Evolutionary conservation across 2,888 invertebrate genomes (phyloP), one percentile per base, ranked within the genome.

Genomic region (Panorpa germanica): DNA sequence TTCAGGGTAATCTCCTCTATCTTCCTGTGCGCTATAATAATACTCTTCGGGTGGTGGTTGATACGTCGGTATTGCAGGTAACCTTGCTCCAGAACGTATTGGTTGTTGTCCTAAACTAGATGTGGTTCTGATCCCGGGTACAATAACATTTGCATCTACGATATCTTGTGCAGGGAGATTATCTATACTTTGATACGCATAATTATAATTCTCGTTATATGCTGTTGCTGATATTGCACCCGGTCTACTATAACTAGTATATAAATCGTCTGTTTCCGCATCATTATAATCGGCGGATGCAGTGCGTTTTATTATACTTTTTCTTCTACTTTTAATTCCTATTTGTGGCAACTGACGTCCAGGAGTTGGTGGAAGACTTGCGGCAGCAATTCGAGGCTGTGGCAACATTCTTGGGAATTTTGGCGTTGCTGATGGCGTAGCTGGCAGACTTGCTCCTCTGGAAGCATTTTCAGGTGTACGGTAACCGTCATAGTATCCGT

Each of bases 171-270:
- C 13, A 41, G 43, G 37, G 40, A 39, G 50, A 50, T 68, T 71
- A 50, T 71, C 72, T 43, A 63, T 65, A 52, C 70, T 71, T 43
- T 64, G 63, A 56, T 73, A 73, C 50, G 70, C 70, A 50, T 70
- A 68, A 50, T 70, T 73, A 47, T 71, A 71, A 51, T 73, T 67
- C 47, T 73, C 70, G 49, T 70, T 70, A 50, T 70, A 72, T 28
- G 47, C 45, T n/a, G 46, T 36, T 13, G 45, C 44, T 20, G 47
- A 33, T 40, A 50, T 45, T 48, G 28, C 46, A n/a, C n/a, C 43
- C n/a, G 48, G 45, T 28, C 46, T 39, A 20, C 43, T 37, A 22
- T 26, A 28, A 29, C n/a, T 28, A 12, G 17, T 7, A 28, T 28
- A 15, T 31, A 41, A 31, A 28, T 39, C 37, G 29, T 38, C 39